Conservation (phyloP, 2,888 invertebrate species). For the Andrena hattorfiana region DNA sequence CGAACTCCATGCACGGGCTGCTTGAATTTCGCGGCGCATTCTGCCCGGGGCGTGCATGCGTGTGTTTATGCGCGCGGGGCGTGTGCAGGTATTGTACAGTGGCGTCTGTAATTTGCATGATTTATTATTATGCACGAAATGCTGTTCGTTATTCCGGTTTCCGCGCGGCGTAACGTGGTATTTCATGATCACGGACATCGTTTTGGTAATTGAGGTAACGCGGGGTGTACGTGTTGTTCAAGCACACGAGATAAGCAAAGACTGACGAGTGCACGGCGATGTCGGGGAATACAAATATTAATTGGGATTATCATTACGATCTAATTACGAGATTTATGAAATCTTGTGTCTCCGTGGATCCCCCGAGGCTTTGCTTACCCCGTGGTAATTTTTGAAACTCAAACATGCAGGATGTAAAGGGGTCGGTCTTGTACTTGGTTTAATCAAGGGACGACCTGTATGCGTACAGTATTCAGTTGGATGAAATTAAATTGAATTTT, state of each 20-base stretch:
- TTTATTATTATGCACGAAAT: slow-evolving; percentile 24
- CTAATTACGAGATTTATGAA: no score
- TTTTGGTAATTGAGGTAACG: slow-evolving; percentile 4
- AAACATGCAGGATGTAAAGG: no score
- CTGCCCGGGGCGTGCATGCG: background rate
- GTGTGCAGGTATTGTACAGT: background rate
- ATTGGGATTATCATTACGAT: no score
- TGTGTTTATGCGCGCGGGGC: slow-evolving; percentile 1
- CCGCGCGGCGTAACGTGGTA: background rate
- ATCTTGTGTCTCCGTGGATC: no score
- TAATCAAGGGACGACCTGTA: no score
- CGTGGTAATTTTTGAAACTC: no score
- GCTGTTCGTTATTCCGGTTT: slow-evolving; percentile 20
- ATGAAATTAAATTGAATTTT: no score
- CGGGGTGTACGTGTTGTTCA: background rate
- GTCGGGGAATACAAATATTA: no score
- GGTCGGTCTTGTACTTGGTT: no score
- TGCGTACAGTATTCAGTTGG: no score
- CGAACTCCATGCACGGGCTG: background rate
- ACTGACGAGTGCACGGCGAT: background rate
- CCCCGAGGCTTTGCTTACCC: no score
- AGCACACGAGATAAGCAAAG: background rate
- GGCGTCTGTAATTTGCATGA: slow-evolving; percentile 21
- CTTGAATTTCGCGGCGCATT: slow-evolving; percentile 8
- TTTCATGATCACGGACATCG: slow-evolving; percentile 4